These are phyloP conservation scores for Enteromius treurensis DNA, from an alignment of 2,797 vertebrate species.

Conservation along the genomic window DNA sequence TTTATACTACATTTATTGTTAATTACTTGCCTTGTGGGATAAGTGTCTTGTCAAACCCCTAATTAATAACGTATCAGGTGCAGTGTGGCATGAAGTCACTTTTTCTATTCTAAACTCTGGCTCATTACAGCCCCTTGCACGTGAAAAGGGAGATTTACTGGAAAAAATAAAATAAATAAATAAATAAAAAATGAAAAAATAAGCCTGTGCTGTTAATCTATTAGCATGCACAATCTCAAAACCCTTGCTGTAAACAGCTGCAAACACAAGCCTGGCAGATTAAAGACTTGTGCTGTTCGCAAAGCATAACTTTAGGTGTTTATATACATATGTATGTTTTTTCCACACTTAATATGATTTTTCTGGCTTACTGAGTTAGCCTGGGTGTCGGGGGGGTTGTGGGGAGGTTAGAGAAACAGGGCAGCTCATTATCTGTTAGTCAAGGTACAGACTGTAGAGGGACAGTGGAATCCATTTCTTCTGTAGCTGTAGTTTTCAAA, in stretches of 20 bases:
- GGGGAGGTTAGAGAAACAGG: background rate
- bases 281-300: slow-evolving; percentile 75
- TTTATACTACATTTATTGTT: too few species aligned
- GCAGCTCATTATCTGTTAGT: background rate
- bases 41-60: too few species aligned
- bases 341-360: slow-evolving; percentile 32
- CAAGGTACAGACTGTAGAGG: background rate
- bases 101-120: slow-evolving; percentile 39
- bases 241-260: slow-evolving; percentile 56
- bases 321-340: slow-evolving; percentile 63
- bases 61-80: slow-evolving; percentile 15
- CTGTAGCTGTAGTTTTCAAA: background rate
- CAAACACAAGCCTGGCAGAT: slow-evolving; percentile 72
- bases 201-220: slow-evolving; percentile 81
- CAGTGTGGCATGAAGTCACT: background rate
- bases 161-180: slow-evolving; percentile 5
- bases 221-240: slow-evolving; percentile 67
- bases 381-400: background rate
- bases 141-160: slow-evolving; percentile 69
- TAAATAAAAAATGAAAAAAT: slow-evolving; percentile 71
- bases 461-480: background rate
- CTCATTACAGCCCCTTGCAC: slow-evolving; percentile 69
- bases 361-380: background rate
- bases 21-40: too few species aligned
- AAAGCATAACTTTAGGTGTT: slow-evolving; percentile 80